Base-by-base conservation (phyloP, 2,113 vertebrate species). In the Lasiurus cinereus region DNA sequence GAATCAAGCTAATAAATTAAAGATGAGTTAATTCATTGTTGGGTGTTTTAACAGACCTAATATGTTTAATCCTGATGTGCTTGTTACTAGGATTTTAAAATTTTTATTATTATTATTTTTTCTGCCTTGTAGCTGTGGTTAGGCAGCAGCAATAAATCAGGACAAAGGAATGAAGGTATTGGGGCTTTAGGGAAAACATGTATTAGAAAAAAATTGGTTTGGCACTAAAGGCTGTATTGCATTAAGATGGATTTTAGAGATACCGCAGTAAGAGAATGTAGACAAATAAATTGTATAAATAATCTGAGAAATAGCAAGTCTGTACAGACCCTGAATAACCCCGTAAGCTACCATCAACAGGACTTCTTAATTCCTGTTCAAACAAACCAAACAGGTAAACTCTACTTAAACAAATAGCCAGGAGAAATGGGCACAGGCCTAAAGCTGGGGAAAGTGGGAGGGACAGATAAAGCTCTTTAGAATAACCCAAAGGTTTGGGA, bases 111-210 rank as follows among this genome's bases (percentile, higher is more conserved):
- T 96, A 91, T 97, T 96, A 77, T 96, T 97, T 85, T 56, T 97
- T 97, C 82, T 97, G 95, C 97, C 97, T 96, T 0, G 0, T 97
- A 98, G 91, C 98, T 97, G 91, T 97, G 96, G 93, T 90, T 92
- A 98, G 90, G 95, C 98, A 97, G 95, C 33, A 97, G 96, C 97
- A 98, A 97, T 98, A 98, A 98, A 98, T 98, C 97, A 98, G 97
- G 98, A 98, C 96, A 98, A 98, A 98, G 94, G 95, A 97, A 98
- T 97, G 85, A 90, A 97, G 96, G 87, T 89, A 89, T 19, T 67
- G 91, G 97, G 91, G 91, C 97, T 98, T 97, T 95, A 95, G 97
- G 97, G 97, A 96, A 98, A 97, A 97, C 85, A 95, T 97, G 97
- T 95, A 98, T 98, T 94, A 96, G 95, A 97, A 96, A 98, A 98